phyloP scores from a whole-genome alignment of 2,113 vertebrate genomes.

The Psephotus haematonotus region DNA sequence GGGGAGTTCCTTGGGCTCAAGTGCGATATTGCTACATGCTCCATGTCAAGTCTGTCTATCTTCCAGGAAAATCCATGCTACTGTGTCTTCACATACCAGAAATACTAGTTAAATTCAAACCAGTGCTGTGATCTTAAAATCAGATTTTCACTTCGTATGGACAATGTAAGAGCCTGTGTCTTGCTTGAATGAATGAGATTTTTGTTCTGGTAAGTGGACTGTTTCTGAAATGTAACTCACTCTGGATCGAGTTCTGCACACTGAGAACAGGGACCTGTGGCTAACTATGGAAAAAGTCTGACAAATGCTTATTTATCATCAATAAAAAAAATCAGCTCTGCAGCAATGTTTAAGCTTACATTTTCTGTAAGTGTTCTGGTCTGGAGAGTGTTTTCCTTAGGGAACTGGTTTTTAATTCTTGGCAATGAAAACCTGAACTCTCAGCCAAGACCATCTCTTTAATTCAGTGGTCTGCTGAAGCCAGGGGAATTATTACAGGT shows the following conservation, averaged over 20 bases:
- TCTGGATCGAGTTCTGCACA: not conserved
- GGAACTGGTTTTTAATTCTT: not conserved
- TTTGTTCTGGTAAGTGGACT: not conserved
- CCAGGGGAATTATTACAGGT: not conserved
- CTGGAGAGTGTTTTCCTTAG: not conserved
- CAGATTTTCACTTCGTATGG: not conserved
- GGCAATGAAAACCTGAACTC: not conserved
- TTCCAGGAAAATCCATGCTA: not conserved
- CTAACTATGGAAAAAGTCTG: not conserved
- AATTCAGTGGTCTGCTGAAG: not conserved
- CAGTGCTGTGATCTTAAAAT: not conserved
- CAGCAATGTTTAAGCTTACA: not conserved
- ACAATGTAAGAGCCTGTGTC: not conserved
- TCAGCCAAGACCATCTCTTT: not conserved
- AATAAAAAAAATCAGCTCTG: not conserved
- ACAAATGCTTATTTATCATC: not conserved
- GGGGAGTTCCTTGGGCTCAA: not conserved
- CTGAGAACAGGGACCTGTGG: rapidly evolving
- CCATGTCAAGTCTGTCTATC: not conserved
- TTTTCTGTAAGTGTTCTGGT: not conserved
- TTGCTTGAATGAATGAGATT: not conserved
- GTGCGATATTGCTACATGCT: not conserved
- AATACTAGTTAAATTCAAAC: not conserved
- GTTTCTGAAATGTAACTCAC: not conserved
- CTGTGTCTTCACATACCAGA: not conserved